These are phyloP conservation scores for Drosophila percnosoma DNA, from an alignment of 2,888 invertebrate genomes.

Conservation along the genomic window DNA sequence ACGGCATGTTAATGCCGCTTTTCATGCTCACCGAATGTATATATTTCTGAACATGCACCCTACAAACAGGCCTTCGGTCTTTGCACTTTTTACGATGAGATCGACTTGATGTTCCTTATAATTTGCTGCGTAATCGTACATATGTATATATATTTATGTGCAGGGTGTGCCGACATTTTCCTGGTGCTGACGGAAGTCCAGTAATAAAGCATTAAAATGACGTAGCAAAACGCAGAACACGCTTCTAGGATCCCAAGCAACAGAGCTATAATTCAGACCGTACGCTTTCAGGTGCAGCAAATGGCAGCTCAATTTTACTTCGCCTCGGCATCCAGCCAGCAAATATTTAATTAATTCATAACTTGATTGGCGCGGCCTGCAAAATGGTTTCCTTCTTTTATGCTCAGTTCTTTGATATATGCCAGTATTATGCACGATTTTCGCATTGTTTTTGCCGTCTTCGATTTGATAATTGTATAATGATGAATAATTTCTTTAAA, in stretches of 20 bases:
- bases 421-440: background rate
- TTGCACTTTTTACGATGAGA: slow-evolving; percentile 41
- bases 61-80: slow-evolving; percentile 37
- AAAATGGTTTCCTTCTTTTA: slow-evolving; percentile 39
- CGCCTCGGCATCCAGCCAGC: slow-evolving; percentile 30
- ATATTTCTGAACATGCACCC: slow-evolving; percentile 8
- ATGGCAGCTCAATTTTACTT: background rate
- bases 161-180: slow-evolving; percentile 28
- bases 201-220: slow-evolving; percentile 81
- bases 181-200: slow-evolving; percentile 68
- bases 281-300: slow-evolving; percentile 27
- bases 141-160: slow-evolving; percentile 14
- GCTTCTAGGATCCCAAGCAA: slow-evolving; percentile 33
- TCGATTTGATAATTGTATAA: slow-evolving; percentile 4
- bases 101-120: slow-evolving; percentile 25
- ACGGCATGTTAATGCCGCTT: slow-evolving; percentile 47
- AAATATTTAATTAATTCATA: slow-evolving; percentile 80
- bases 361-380: slow-evolving; percentile 50
- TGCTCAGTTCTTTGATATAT: background rate
- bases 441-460: background rate
- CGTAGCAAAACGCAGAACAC: slow-evolving; percentile 63
- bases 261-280: slow-evolving; percentile 1
- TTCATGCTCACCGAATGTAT: slow-evolving; percentile 16
- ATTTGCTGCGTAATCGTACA: slow-evolving; percentile 21
- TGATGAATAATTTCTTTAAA: slow-evolving; percentile 42